Conservation (phyloP, 2,113 vertebrate genomes). For the Hucho hucho region DNA sequence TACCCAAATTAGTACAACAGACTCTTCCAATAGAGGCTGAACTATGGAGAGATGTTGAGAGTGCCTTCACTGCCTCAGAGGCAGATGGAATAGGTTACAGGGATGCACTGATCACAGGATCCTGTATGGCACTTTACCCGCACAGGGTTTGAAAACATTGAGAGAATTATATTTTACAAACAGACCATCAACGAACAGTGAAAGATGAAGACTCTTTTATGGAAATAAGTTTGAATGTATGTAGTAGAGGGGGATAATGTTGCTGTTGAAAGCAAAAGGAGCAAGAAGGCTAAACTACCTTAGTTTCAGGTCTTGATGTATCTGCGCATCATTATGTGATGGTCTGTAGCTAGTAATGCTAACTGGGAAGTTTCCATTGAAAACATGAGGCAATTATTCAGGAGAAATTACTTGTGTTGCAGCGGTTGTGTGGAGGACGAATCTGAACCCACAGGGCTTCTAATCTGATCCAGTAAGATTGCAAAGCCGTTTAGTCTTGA, state of each 20-base stretch:
- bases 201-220: conserved; percentile 54
- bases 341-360: conserved; percentile 47
- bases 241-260: not conserved
- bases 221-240: conserved; percentile 46
- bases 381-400: not conserved
- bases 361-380: conserved; percentile 2
- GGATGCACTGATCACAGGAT: conserved; percentile 21
- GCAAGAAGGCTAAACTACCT: not conserved
- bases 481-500: not conserved
- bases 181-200: conserved; percentile 67
- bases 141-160: not conserved
- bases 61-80: not conserved
- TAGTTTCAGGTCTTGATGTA: not conserved
- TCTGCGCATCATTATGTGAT: conserved; percentile 39
- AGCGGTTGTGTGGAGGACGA: not conserved
- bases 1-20: no score
- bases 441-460: not conserved
- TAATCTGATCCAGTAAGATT: conserved; percentile 4
- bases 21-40: no score
- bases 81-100: conserved; percentile 35
- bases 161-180: conserved; percentile 45
- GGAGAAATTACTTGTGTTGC: not conserved
- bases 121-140: not conserved
- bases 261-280: not conserved
- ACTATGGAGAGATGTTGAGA: no score